Evolutionary conservation across 1,140 invertebrate genomes (phyloP).

Genomic region (Drosophila yakuba): DNA sequence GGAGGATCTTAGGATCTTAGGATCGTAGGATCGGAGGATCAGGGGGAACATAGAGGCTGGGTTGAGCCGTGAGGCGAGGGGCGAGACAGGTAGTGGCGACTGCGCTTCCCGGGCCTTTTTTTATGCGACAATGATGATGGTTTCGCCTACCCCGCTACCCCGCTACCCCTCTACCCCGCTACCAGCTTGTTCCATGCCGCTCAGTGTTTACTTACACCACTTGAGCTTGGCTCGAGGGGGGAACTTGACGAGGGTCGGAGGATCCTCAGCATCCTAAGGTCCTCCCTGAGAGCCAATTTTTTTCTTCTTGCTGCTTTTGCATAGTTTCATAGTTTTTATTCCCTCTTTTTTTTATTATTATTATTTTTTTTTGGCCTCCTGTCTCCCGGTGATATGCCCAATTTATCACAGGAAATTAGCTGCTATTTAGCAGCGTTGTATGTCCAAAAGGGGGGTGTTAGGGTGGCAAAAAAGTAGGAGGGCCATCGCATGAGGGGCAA

Average conservation of each 20-base stretch:
- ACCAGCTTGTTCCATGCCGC: slow-evolving; percentile 19
- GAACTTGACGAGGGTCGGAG: slow-evolving; percentile 68
- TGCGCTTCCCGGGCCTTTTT: slow-evolving; percentile 11
- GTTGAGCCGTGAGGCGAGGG: not conserved
- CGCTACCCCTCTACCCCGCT: slow-evolving; percentile 22
- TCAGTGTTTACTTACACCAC: slow-evolving; percentile 78
- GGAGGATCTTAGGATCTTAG: not conserved
- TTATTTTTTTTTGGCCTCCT: slow-evolving; percentile 8
- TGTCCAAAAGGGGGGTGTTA: slow-evolving; percentile 50
- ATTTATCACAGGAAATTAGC: slow-evolving; percentile 84
- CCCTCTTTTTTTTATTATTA: not conserved
- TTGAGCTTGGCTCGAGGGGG: slow-evolving; percentile 67
- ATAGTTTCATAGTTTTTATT: not conserved
- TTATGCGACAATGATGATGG: slow-evolving; percentile 72
- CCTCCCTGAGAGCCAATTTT: slow-evolving; percentile 57
- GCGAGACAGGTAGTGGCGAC: slow-evolving; percentile 25
- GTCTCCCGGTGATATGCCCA: slow-evolving; percentile 71
- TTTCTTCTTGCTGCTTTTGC: not conserved
- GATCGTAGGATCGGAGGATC: slow-evolving; percentile 9
- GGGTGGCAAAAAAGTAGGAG: slow-evolving; percentile 12
- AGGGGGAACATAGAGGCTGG: not conserved
- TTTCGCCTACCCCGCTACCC: slow-evolving; percentile 19
- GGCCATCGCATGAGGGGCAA: slow-evolving; percentile 51
- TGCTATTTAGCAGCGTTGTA: slow-evolving; percentile 82
- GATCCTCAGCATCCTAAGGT: slow-evolving; percentile 9